phyloP scores from a whole-genome alignment of 2,888 invertebrate genomes.

The Incurvaria masculella region DNA sequence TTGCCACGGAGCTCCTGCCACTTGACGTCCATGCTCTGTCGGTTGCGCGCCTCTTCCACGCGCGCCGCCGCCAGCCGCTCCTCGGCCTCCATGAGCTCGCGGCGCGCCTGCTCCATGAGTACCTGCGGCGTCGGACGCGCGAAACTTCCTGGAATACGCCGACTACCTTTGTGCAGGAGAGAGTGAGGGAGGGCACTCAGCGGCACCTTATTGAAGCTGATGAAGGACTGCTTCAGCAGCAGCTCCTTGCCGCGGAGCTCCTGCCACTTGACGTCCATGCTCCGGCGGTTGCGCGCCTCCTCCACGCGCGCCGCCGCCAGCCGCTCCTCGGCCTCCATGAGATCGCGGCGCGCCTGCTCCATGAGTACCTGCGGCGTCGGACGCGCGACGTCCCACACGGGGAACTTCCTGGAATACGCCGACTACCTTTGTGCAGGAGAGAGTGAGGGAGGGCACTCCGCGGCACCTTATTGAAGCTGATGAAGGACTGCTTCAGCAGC shows the following conservation, averaged over 20 bases:
- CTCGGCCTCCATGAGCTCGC: conserved; percentile 50
- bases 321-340: conserved; percentile 47
- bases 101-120: conserved; percentile 51
- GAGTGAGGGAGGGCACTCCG: too few species aligned
- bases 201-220: conserved; percentile 57
- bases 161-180: too few species aligned
- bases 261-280: conserved; percentile 54
- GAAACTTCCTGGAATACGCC: conserved; percentile 52
- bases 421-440: too few species aligned
- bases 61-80: conserved; percentile 43
- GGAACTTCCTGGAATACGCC: conserved; percentile 55
- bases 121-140: conserved; percentile 54
- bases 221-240: conserved; percentile 54
- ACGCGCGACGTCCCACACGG: conserved; percentile 60
- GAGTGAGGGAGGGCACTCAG: too few species aligned
- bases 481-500: conserved; percentile 55
- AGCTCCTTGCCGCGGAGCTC: conserved; percentile 52
- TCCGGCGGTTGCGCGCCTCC: conserved; percentile 32
- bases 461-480: conserved; percentile 57
- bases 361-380: conserved; percentile 53
- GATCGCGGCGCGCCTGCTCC: conserved; percentile 51
- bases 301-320: conserved; percentile 42
- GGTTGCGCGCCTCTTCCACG: conserved; percentile 34
- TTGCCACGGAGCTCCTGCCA: conserved; percentile 55
- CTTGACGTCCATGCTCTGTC: conserved; percentile 44